phyloP scores from a whole-genome alignment of 2,797 vertebrate species.

The Vespertilio murinus region DNA sequence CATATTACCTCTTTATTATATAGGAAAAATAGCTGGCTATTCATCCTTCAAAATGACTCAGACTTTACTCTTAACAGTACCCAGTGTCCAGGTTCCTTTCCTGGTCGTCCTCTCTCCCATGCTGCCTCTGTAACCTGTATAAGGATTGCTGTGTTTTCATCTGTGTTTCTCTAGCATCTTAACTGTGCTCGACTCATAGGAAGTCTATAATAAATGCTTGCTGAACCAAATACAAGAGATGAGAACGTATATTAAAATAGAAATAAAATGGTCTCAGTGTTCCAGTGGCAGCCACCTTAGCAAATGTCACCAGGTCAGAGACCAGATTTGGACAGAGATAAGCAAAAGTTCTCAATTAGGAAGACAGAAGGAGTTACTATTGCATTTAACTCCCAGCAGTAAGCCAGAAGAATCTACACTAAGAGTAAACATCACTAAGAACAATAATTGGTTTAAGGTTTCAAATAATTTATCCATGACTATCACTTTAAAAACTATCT shows the following conservation, averaged over 20 bases:
- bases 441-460: background rate
- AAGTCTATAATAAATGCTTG: background rate
- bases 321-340: background rate
- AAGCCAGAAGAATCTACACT: background rate
- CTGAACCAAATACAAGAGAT: background rate
- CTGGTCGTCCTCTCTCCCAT: background rate
- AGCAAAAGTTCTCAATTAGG: background rate
- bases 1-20: too few species aligned
- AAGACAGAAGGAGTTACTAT: background rate
- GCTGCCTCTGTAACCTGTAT: background rate
- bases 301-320: background rate
- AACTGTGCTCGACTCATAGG: background rate
- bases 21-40: background rate
- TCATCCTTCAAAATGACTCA: background rate
- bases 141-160: background rate
- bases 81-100: background rate
- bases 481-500: conserved; percentile 3
- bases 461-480: background rate
- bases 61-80: background rate
- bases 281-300: background rate
- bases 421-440: background rate
- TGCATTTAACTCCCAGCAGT: background rate
- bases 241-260: background rate
- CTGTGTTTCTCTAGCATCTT: background rate
- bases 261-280: background rate